These are phyloP conservation scores for Dicyrtoma fusca DNA, from an alignment of 2,888 invertebrate species.

Conservation along the genomic window DNA sequence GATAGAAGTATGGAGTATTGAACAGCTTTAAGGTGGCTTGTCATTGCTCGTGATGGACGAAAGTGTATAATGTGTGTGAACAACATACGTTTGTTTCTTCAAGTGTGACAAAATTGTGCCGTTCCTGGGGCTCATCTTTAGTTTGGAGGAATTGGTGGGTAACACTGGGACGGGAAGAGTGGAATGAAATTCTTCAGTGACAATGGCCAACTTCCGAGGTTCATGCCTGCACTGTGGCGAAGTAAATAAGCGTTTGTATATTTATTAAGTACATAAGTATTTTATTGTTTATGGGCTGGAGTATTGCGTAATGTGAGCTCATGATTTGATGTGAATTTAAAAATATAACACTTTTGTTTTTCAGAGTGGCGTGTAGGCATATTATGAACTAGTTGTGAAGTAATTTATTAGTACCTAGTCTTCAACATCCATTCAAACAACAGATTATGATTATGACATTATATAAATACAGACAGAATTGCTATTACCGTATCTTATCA, in stretches of 20 bases:
- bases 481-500: no score
- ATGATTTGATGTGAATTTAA: constrained; percentile 1
- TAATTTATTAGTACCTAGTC: no score
- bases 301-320: constrained; percentile 39
- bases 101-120: constrained; percentile 27
- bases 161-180: constrained; percentile 7
- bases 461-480: no score
- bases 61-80: constrained; percentile 6
- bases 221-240: constrained; percentile 86
- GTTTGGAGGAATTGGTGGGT: not conserved
- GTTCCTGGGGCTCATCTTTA: constrained; percentile 20
- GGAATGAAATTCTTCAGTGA: constrained; percentile 34
- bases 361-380: no score
- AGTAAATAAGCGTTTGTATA: constrained; percentile 61
- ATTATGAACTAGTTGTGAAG: no score
- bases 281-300: no score
- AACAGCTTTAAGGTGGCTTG: not conserved
- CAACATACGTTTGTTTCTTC: constrained; percentile 4
- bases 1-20: no score
- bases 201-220: constrained; percentile 76
- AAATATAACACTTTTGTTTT: constrained; percentile 3
- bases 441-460: no score
- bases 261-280: no score
- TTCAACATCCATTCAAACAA: no score
- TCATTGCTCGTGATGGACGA: not conserved